Evolutionary conservation across 2,888 invertebrate genomes (phyloP).

Genomic region (Megastigmus dorsalis): DNA sequence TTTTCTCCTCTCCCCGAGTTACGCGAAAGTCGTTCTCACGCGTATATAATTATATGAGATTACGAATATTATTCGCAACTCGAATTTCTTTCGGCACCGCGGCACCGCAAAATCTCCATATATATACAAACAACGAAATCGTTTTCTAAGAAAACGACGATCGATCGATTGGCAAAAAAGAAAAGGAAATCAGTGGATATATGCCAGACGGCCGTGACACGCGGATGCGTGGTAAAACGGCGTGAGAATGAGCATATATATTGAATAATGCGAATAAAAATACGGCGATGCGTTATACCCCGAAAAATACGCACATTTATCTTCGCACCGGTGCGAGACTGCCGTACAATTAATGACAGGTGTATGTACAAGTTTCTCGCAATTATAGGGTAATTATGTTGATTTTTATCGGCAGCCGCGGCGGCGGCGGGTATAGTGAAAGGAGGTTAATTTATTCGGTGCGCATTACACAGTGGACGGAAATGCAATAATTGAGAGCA

Average conservation of each 20-base stretch:
- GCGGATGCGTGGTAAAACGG: not conserved
- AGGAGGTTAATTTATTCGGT: not conserved
- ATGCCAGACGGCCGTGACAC: not conserved
- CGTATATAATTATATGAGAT: not conserved
- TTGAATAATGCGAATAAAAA: too few species aligned
- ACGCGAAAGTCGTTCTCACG: conserved; percentile 21
- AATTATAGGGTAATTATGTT: conserved; percentile 4
- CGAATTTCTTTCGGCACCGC: not conserved
- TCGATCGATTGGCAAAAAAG: not conserved
- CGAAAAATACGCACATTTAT: not conserved
- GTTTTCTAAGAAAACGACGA: too few species aligned
- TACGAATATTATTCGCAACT: not conserved
- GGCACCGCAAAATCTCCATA: not conserved
- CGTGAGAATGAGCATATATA: too few species aligned
- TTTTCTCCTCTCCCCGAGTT: not conserved
- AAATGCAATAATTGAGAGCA: too few species aligned
- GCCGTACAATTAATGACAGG: conserved; percentile 17
- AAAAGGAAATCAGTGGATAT: not conserved
- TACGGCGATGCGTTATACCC: not conserved
- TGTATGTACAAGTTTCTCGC: conserved; percentile 1
- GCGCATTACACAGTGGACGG: not conserved
- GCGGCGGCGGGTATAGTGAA: too few species aligned
- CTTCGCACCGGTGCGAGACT: not conserved
- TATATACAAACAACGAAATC: too few species aligned
- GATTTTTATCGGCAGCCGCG: conserved; percentile 27